A percentile compares a stretch with the other conserved stretches of the same genome.
Evolutionary conservation across 2,888 invertebrate genomes (phyloP).

Genomic region (Erebia epiphron): DNA sequence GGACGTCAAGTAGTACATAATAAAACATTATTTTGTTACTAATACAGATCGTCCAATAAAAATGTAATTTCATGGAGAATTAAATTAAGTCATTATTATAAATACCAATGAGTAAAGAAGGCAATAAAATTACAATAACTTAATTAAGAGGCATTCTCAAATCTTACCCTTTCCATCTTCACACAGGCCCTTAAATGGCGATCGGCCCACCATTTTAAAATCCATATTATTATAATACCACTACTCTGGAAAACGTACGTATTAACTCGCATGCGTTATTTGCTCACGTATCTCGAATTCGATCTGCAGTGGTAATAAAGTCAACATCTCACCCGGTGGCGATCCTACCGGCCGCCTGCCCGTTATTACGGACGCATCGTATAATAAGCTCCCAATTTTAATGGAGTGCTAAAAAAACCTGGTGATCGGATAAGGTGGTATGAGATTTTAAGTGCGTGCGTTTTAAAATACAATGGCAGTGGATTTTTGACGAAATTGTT

Average conservation of each 20-base stretch:
- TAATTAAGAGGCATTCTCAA: conserved; percentile 13
- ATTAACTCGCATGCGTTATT: conserved; percentile 52
- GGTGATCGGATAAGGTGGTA: conserved; percentile 52
- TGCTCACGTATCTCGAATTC: conserved; percentile 59
- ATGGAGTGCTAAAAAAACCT: conserved; percentile 73
- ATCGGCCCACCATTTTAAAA: conserved; percentile 10
- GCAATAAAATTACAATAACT: not conserved
- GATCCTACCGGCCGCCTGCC: conserved; percentile 45
- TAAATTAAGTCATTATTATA: too few relatives aligned
- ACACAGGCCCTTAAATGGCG: conserved; percentile 1
- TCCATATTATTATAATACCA: conserved; percentile 11
- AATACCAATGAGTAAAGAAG: not conserved
- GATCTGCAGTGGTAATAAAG: conserved; percentile 56
- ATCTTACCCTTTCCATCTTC: conserved; percentile 21
- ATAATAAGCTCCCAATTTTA: conserved; percentile 65
- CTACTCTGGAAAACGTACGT: conserved; percentile 24
- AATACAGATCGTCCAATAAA: too few relatives aligned
- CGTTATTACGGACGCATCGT: conserved; percentile 71
- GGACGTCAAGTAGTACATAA: too few relatives aligned
- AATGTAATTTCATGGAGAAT: too few relatives aligned
- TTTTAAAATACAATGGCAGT: conserved; percentile 18
- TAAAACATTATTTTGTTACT: too few relatives aligned
- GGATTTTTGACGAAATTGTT: not conserved
- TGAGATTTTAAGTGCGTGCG: conserved; percentile 30
- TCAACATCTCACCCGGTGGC: conserved; percentile 63